These are phyloP conservation scores for Trematocara caparti DNA, from an alignment of 2,797 vertebrate genomes.

Conservation along the genomic window DNA sequence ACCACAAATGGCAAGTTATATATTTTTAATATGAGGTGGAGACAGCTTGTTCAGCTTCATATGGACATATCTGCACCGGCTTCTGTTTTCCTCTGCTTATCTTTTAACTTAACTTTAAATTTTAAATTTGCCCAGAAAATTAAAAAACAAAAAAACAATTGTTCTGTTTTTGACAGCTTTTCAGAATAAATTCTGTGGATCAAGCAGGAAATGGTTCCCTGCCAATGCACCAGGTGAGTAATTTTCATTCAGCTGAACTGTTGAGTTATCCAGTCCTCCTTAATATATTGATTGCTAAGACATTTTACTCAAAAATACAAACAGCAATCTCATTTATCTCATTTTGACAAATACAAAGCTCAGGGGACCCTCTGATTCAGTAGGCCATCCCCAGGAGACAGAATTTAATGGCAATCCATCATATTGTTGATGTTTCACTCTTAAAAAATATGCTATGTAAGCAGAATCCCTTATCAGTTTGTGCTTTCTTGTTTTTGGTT, in stretches of 20 bases:
- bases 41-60: not conserved
- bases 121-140: not conserved
- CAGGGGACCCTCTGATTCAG: not conserved
- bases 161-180: not conserved
- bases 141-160: fast-evolving
- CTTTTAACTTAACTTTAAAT: not conserved
- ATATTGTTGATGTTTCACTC: not conserved
- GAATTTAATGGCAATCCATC: not conserved
- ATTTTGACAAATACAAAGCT: not conserved
- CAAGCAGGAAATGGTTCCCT: not conserved
- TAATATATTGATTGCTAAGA: not conserved
- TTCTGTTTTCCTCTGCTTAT: not conserved
- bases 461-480: not conserved
- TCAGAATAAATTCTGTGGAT: not conserved
- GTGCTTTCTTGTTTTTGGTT: not conserved
- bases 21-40: not conserved
- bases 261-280: not conserved
- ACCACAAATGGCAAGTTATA: not conserved
- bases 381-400: not conserved
- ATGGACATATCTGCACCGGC: not conserved
- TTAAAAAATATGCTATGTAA: not conserved
- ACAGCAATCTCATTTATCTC: not conserved
- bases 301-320: not conserved
- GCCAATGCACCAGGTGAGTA: not conserved
- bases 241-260: not conserved